phyloP scores from a whole-genome alignment of 2,888 invertebrate species.

The Neocrepidodera transversa region DNA sequence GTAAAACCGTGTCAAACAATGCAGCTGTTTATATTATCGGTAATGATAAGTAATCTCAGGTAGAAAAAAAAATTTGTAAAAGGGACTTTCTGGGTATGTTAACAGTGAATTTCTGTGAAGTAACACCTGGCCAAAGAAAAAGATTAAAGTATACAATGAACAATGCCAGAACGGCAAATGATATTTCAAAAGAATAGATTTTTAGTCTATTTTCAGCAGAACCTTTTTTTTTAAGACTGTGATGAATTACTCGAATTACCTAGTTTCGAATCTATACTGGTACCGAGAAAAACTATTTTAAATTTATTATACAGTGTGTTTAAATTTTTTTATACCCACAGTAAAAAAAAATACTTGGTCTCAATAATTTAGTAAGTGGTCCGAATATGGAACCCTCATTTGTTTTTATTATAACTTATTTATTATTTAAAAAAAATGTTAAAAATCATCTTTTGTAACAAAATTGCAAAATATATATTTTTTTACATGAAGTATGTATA shows the following conservation, averaged over 20 bases:
- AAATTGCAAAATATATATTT: too few species aligned
- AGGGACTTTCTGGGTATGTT: slow-evolving; percentile 40
- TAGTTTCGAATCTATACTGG: slow-evolving; percentile 1
- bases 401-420: too few species aligned
- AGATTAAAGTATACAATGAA: slow-evolving; percentile 44
- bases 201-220: slow-evolving; percentile 27
- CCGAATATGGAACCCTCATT: too few species aligned
- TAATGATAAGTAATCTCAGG: slow-evolving; percentile 54
- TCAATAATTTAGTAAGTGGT: too few species aligned
- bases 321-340: too few species aligned
- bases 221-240: slow-evolving; percentile 24
- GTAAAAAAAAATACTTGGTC: too few species aligned
- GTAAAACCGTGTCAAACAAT: slow-evolving; percentile 52
- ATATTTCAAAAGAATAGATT: slow-evolving; percentile 34
- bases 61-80: slow-evolving; percentile 47
- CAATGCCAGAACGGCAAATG: slow-evolving; percentile 36
- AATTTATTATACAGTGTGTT: too few species aligned
- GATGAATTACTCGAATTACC: slow-evolving; percentile 28
- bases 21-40: slow-evolving; percentile 53
- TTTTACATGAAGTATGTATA: too few species aligned
- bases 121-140: slow-evolving; percentile 44
- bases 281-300: slow-evolving; percentile 3
- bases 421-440: too few species aligned
- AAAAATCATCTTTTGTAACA: too few species aligned
- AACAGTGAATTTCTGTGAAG: slow-evolving; percentile 45